phyloP scores from a whole-genome alignment of 1,140 invertebrate genomes.

The Lamellibrachia luymesi region DNA sequence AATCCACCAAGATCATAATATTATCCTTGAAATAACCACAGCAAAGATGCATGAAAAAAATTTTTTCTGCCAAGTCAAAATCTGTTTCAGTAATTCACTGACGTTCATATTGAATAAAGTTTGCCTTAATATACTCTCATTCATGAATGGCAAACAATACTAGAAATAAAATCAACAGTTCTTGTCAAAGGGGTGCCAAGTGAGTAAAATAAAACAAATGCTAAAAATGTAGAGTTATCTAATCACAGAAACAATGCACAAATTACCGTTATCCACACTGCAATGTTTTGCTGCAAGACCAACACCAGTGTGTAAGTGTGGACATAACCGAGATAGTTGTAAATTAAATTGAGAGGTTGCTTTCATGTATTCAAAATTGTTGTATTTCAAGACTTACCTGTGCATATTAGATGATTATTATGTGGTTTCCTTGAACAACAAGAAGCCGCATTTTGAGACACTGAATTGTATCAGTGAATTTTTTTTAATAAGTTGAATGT shows the following conservation, averaged over 20 bases:
- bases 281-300: background rate
- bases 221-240: background rate
- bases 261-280: background rate
- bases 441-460: background rate
- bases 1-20: background rate
- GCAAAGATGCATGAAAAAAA: background rate
- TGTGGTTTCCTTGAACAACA: background rate
- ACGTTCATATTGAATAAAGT: background rate
- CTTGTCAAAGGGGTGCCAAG: background rate
- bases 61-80: background rate
- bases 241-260: background rate
- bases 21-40: background rate
- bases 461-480: background rate
- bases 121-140: background rate
- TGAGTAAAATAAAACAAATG: background rate
- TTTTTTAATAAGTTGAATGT: background rate
- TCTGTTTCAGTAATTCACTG: background rate
- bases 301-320: background rate
- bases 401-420: background rate
- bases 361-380: background rate
- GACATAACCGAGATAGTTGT: background rate
- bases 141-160: background rate
- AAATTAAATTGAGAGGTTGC: background rate
- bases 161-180: background rate
- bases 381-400: background rate